phyloP scores from a whole-genome alignment of 2,113 vertebrate genomes.

The Butorides virescens region DNA sequence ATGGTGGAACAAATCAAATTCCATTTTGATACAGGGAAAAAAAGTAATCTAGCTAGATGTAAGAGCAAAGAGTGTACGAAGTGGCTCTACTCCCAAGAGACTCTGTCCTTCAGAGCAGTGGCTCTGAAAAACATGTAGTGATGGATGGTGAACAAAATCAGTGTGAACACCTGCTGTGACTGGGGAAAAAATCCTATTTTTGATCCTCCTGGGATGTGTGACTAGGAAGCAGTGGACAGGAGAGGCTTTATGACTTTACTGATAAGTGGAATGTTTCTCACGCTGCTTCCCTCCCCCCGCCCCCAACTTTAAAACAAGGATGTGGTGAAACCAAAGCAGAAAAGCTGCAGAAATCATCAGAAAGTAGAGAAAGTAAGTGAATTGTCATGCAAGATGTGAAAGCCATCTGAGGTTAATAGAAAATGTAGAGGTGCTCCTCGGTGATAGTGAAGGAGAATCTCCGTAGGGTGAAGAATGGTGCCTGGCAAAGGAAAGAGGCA shows the following conservation, averaged over 20 bases:
- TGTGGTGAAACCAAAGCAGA: neutral
- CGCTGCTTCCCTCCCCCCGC: rapidly evolving
- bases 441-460: neutral
- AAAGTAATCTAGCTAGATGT: neutral
- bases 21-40: neutral
- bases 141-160: rapidly evolving
- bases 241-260: neutral
- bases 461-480: neutral
- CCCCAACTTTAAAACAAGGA: neutral
- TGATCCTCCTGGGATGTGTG: neutral
- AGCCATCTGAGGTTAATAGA: neutral
- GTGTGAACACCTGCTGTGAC: neutral
- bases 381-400: neutral
- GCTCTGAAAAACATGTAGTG: rapidly evolving
- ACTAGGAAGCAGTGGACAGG: neutral
- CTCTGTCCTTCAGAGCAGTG: neutral
- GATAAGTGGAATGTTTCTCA: neutral
- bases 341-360: neutral
- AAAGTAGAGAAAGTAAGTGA: too few species aligned
- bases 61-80: neutral
- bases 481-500: neutral
- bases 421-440: neutral
- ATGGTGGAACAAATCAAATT: neutral
- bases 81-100: neutral
- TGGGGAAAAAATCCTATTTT: rapidly evolving